Evolutionary conservation across 2,888 invertebrate species (phyloP).

Genomic region (Dasypolia templi): DNA sequence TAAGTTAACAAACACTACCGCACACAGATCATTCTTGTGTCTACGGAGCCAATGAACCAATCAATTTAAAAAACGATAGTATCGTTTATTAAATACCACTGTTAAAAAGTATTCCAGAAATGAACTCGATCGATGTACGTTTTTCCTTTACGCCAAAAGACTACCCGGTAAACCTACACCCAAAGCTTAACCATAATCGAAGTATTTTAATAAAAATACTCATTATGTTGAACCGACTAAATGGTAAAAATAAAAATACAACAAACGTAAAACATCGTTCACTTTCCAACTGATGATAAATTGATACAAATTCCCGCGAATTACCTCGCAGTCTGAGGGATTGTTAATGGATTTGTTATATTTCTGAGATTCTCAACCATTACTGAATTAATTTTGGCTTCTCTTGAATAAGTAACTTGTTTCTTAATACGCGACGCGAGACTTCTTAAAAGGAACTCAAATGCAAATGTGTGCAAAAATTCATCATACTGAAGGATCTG

Average conservation of each 20-base stretch:
- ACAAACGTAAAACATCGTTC: not conserved
- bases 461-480: not conserved
- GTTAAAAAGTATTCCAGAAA: not conserved
- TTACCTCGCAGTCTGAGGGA: not conserved
- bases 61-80: slow-evolving; percentile 20
- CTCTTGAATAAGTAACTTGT: not conserved
- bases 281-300: slow-evolving; percentile 18
- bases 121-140: not conserved
- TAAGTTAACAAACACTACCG: slow-evolving; percentile 55
- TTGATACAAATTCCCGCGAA: slow-evolving; percentile 26
- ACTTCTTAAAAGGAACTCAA: not conserved
- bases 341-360: slow-evolving; percentile 30
- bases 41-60: slow-evolving; percentile 52
- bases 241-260: slow-evolving; percentile 21
- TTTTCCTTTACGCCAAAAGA: not conserved
- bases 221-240: not conserved
- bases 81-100: not conserved
- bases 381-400: slow-evolving; percentile 13
- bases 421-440: not conserved
- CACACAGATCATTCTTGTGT: slow-evolving; percentile 55
- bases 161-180: not conserved
- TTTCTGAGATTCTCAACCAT: slow-evolving; percentile 18
- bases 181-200: slow-evolving; percentile 9
- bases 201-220: slow-evolving; percentile 14
- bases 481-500: not conserved